A percentile compares a stretch with the other conserved stretches of the same genome.
phyloP scores from a whole-genome alignment of 2,113 vertebrate species.

The Oreochromis niloticus region DNA sequence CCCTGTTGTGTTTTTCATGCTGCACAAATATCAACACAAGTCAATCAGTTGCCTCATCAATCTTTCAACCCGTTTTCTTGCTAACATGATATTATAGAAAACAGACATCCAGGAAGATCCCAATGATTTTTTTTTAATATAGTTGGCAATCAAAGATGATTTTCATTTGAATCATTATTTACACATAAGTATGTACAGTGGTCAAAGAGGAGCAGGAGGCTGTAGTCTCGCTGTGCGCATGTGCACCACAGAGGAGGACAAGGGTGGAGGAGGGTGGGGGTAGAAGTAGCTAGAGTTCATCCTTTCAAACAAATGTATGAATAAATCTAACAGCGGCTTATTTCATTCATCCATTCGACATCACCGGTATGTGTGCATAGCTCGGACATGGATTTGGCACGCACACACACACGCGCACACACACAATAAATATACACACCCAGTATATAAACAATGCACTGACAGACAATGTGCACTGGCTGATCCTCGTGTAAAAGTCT shows the following conservation, averaged over 20 bases:
- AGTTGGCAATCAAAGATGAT: constrained; percentile 65
- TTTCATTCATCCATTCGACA: constrained; percentile 2
- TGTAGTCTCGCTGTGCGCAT: constrained; percentile 39
- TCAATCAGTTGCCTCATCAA: background rate
- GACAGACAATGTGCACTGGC: constrained; percentile 27
- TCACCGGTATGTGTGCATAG: constrained; percentile 43
- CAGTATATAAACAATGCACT: constrained; percentile 24
- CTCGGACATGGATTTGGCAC: constrained; percentile 26
- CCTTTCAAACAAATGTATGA: background rate
- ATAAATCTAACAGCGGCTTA: background rate
- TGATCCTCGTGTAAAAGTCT: background rate
- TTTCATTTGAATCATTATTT: constrained; percentile 76
- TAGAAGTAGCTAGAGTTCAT: constrained; percentile 6
- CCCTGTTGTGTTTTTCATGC: background rate
- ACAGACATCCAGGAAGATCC: background rate
- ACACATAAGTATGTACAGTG: constrained; percentile 78
- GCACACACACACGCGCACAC: background rate
- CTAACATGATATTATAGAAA: background rate
- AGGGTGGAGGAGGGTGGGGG: background rate
- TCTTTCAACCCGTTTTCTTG: background rate
- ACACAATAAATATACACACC: constrained; percentile 51
- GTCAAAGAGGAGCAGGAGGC: constrained; percentile 48
- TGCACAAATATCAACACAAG: background rate
- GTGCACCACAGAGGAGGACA: background rate
- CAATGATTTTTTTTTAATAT: constrained; percentile 58